Conservation (phyloP, 2,797 vertebrate genomes). For the Synaphobranchus kaupii region DNA sequence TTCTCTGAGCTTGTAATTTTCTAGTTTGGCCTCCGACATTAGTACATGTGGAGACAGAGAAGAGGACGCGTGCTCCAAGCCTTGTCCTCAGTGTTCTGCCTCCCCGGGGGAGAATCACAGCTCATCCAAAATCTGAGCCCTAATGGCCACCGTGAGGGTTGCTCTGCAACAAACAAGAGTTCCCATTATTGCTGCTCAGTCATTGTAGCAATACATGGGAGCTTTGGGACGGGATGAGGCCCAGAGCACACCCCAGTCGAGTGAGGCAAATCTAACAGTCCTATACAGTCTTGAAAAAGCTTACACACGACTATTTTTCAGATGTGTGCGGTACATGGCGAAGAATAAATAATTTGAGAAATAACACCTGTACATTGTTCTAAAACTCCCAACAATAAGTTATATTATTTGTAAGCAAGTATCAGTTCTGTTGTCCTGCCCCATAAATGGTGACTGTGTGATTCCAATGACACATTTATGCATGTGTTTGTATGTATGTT, state of each 20-base stretch:
- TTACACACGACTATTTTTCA: not conserved
- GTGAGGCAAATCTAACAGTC: not conserved
- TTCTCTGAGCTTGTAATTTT: not conserved
- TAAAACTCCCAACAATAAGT: not conserved
- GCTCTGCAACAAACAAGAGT: not conserved
- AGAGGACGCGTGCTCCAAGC: not conserved
- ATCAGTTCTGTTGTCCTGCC: not conserved
- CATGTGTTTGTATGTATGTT: not conserved
- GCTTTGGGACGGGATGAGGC: not conserved
- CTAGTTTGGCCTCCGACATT: not conserved
- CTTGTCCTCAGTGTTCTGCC: not conserved
- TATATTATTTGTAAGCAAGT: not conserved
- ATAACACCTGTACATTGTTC: not conserved
- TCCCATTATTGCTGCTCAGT: not conserved
- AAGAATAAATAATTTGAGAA: not conserved
- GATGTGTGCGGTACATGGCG: not conserved
- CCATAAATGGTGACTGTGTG: not conserved
- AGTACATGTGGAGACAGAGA: not conserved
- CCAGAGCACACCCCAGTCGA: not conserved
- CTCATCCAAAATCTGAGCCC: not conserved
- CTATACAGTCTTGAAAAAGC: not conserved
- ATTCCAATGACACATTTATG: not conserved
- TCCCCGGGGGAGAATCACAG: not conserved
- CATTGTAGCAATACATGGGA: not conserved
- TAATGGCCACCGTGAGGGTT: not conserved